phyloP scores from a whole-genome alignment of 2,888 invertebrate species.

The Brachyptera risi region DNA sequence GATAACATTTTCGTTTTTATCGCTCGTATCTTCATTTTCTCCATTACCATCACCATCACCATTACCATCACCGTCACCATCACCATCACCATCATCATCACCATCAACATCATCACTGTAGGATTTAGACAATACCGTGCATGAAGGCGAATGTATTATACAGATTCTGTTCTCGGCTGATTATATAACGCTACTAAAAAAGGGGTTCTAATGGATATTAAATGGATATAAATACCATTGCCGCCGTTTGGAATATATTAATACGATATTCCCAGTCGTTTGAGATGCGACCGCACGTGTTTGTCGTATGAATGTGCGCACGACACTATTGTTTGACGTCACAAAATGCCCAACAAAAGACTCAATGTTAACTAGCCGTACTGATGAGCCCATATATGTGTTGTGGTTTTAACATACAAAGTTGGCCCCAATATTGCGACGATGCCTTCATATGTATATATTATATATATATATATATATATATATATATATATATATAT shows the following conservation, averaged over 20 bases:
- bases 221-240: slow-evolving; percentile 32
- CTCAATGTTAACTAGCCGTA: too few relatives aligned
- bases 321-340: background rate
- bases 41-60: slow-evolving; percentile 27
- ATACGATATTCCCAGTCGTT: slow-evolving; percentile 32
- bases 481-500: too few relatives aligned
- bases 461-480: too few relatives aligned
- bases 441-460: background rate
- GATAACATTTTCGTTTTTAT: slow-evolving; percentile 1
- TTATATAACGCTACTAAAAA: slow-evolving; percentile 4
- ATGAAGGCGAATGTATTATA: slow-evolving; percentile 20
- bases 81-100: too few relatives aligned
- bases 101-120: too few relatives aligned
- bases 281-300: slow-evolving; percentile 29
- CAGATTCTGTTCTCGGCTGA: slow-evolving; percentile 24
- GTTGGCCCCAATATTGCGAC: slow-evolving; percentile 12
- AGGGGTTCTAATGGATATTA: slow-evolving; percentile 30
- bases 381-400: slow-evolving; percentile 16
- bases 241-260: slow-evolving; percentile 33
- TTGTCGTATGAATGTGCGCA: background rate
- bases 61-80: too few relatives aligned
- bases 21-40: slow-evolving; percentile 25
- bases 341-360: slow-evolving; percentile 1
- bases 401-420: slow-evolving; percentile 25
- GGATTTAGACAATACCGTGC: too few relatives aligned